Conservation (phyloP, 2,113 vertebrate species). For the Illadopsis cleaveri region DNA sequence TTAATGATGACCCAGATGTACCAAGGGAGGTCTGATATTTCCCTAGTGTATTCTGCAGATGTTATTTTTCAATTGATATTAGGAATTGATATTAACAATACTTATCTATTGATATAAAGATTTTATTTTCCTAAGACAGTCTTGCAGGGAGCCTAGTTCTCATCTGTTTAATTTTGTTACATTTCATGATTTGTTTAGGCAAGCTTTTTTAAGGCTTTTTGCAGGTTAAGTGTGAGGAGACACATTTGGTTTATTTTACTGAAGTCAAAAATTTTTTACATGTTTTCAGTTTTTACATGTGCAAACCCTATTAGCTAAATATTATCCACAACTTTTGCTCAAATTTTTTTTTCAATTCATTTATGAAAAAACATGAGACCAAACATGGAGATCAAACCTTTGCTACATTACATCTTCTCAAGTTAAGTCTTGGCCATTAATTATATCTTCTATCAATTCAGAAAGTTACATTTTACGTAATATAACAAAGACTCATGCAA, state of each 20-base stretch:
- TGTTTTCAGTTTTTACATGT: not conserved
- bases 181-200: rapidly evolving
- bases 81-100: not conserved
- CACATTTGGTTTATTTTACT: not conserved
- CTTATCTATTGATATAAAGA: not conserved
- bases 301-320: not conserved
- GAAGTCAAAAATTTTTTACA: not conserved
- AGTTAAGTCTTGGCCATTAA: not conserved
- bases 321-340: not conserved
- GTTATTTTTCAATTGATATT: not conserved
- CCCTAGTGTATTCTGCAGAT: not conserved
- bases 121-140: not conserved
- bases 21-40: not conserved
- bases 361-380: not conserved
- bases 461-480: not conserved
- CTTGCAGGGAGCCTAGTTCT: not conserved
- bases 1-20: not conserved
- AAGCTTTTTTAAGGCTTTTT: not conserved
- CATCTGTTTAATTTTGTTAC: not conserved
- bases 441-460: not conserved
- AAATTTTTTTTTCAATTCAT: not conserved
- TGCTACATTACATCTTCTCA: not conserved
- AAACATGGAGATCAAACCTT: not conserved
- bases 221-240: not conserved
- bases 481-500: rapidly evolving